Evolutionary conservation across 1,140 invertebrate genomes (phyloP), one percentile per base, ranked within the genome.

Genomic region (Drosophila murphyi): DNA sequence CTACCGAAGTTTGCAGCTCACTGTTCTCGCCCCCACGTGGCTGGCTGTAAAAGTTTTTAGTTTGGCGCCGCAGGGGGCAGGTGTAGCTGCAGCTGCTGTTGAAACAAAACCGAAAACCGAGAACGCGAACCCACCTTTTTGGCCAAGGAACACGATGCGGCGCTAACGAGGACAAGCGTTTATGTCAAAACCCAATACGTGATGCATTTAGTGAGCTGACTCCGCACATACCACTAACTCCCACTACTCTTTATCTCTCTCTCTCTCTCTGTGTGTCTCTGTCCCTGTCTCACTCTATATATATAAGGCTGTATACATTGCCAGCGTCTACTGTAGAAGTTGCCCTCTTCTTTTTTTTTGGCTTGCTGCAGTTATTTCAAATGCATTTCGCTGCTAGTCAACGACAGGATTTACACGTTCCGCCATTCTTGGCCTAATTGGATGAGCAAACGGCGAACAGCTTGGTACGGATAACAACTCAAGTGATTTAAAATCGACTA

Each of bases 131-230:
- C 76, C 76, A 76, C 60, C 51, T 76, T 70, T 31, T 37, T 37
- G 54, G 60, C 63, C 29, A 60, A 48, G 69, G 55, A 80, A 85
- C 85, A 89, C 81, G 85, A 89, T 78, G 78, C 80, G 83, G 85
- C 85, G 85, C 85, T 89, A 89, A 89, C 85, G 85, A 89, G 85
- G 85, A 89, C 85, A 89, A 89, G 85, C 85, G 85, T 89, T 89
- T 89, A 89, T 89, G 85, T 89, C 85, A 89, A 89, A 89, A 89
- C 80, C 85, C 85, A 80, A 89, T 89, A 89, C 85, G 85, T 89
- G 85, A 89, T 89, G 85, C 85, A 89, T 89, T 89, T 89, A 89
- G 85, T 71, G 85, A 52, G 73, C 29, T 59, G 48, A 55, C 60
- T 60, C 39, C 72, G 28, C 47, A n/a, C 4, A 1, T 20, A 20